These are phyloP conservation scores for Sminthurinus aureus DNA, from an alignment of 2,888 invertebrate species.

Conservation along the genomic window DNA sequence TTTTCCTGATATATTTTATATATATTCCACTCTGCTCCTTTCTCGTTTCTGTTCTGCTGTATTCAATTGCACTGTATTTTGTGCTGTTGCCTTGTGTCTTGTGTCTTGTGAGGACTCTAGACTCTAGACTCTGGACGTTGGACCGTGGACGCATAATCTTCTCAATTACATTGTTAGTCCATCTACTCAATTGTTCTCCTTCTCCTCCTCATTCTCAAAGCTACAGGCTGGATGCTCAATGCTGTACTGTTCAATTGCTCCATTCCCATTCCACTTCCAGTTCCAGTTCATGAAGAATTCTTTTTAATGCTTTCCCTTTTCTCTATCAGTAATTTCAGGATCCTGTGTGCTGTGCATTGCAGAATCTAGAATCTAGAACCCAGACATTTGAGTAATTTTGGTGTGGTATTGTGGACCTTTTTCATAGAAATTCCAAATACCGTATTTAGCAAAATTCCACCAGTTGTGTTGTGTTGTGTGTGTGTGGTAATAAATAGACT, in stretches of 20 bases:
- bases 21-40: too few species aligned
- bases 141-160: constrained; percentile 2
- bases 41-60: too few species aligned
- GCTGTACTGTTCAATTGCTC: background rate
- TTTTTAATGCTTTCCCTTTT: background rate
- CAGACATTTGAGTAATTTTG: too few species aligned
- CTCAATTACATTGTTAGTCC: constrained; percentile 30
- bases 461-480: background rate
- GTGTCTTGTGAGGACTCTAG: too few species aligned
- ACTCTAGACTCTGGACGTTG: too few species aligned
- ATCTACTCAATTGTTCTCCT: constrained; percentile 14
- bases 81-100: background rate
- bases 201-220: background rate
- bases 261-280: background rate
- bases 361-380: too few species aligned
- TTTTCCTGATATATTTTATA: background rate
- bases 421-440: too few species aligned
- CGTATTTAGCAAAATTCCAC: background rate
- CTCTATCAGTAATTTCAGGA: background rate
- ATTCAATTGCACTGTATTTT: too few species aligned
- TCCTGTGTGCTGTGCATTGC: background rate
- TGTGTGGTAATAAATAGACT: too few species aligned
- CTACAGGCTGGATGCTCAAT: background rate
- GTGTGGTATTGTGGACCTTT: too few species aligned
- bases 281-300: background rate